A percentile compares a stretch with the other conserved stretches of the same genome.
Evolutionary conservation across 1,140 invertebrate genomes (phyloP).

Genomic region (Drosophila busckii): DNA sequence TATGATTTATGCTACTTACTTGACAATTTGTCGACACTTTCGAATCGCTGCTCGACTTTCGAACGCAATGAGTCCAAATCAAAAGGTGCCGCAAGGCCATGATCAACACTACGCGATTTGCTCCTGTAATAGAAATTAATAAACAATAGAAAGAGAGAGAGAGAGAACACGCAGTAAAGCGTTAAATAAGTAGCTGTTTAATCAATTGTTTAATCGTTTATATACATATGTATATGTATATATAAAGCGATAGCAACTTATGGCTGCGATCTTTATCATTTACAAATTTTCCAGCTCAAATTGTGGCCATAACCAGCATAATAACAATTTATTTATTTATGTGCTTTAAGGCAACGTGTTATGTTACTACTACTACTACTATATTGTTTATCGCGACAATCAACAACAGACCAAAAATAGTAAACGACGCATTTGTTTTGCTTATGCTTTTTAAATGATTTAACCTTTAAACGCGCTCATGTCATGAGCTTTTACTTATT

Average conservation of each 20-base stretch:
- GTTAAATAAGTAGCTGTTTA: conserved; percentile 32
- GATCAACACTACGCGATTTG: conserved; percentile 92
- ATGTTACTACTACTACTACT: too few relatives aligned
- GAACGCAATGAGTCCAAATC: conserved; percentile 89
- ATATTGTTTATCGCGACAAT: conserved; percentile 49
- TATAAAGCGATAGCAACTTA: conserved; percentile 41
- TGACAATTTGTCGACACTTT: conserved; percentile 85
- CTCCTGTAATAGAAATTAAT: conserved; percentile 88
- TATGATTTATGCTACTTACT: conserved; percentile 63
- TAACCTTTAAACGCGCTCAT: conserved; percentile 46
- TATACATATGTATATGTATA: too few relatives aligned
- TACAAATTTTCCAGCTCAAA: conserved; percentile 69
- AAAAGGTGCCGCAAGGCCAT: conserved; percentile 89
- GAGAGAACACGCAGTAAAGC: conserved; percentile 17
- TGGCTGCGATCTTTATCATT: conserved; percentile 64
- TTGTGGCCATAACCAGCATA: conserved; percentile 70
- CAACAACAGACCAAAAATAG: conserved; percentile 43
- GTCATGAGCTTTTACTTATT: conserved; percentile 42
- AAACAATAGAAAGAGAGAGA: conserved; percentile 22
- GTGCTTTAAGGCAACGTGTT: conserved; percentile 17
- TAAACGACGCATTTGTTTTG: conserved; percentile 36
- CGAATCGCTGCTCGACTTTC: conserved; percentile 90
- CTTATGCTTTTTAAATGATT: conserved; percentile 12
- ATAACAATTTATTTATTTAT: conserved; percentile 71
- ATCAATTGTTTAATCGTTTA: too few relatives aligned